Evolutionary conservation across 2,797 vertebrate species (phyloP), one percentile per base, ranked within the genome.

Genomic region (Arnoldichthys spilopterus): DNA sequence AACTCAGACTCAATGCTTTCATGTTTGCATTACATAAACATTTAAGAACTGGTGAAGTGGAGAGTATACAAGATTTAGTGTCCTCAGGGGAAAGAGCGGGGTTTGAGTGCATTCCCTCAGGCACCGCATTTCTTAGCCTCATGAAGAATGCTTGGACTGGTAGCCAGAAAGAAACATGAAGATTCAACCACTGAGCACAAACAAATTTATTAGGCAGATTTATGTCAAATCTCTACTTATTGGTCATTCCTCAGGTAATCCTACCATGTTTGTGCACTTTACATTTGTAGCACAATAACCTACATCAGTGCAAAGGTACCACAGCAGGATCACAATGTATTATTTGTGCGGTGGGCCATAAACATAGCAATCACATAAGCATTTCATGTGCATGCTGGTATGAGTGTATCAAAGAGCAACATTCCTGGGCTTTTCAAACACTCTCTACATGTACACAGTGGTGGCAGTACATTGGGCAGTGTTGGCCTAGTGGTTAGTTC

Each of bases 11-110:
- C 37, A 77, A 71, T 81, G 76, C 28, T 73, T 43, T 62, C 24
- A 53, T 81, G 79, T 77, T 78, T 81, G 73, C 49, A 68, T 56
- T 77, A 53, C 9, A 72, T 75, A 77, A 83, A 83, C 67, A 81
- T 67, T 82, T 77, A 66, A 77, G 24, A n/a, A 70, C 72, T n/a
- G n/a, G 43, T 56, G 53, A 67, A 51, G 13, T 62, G 43, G 62
- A 83, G 37, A 74, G 20, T 22, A 64, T 78, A 43, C 30, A 8
- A 56, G 76, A 64, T 82, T 69, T 74, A 71, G 37, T 18, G 28
- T 70, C 67, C 72, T 82, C 71, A 34, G 16, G 58, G 62, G 64
- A 51, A 53, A 9, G 22, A 28, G 18, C 26, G 9, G 22, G 20
- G 11, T 63, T n/a, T 32, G 26, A 30, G 53, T 32, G 30, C 37